Base-by-base conservation (phyloP, 1,140 invertebrate genomes). In the Drosophila ironensis region DNA sequence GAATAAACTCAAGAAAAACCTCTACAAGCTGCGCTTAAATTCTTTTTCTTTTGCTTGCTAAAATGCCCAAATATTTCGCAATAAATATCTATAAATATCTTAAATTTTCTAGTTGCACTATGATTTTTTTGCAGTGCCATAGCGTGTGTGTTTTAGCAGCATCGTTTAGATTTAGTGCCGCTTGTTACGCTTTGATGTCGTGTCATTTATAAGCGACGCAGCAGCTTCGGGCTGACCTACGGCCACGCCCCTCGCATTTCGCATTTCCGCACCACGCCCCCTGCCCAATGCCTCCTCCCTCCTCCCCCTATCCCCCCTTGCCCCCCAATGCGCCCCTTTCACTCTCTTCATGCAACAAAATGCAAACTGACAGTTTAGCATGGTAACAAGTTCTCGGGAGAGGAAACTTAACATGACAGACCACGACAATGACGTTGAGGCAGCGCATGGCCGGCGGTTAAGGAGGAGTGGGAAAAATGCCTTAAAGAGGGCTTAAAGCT, bases 141-240 rank as follows among this genome's bases (percentile, higher is more conserved):
- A 37, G 22, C 61, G 40, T 28, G 16, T 41, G 25, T 70, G 41
- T 61, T 19, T 16, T 14, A 16, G 33, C 20, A 71, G 60, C 61
- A 76, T 72, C 80, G 71, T 75, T 86, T 86, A 86, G 80, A 86
- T 86, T 86, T 86, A 86, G 80, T 86, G 80, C 74, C 74, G 80
- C 80, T 86, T 86, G 80, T 86, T 86, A 80, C 64, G 80, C 72
- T 86, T 86, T 86, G 80, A 86, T 86, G 80, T 69, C 47, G 51
- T 66, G 70, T 69, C 80, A 86, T 86, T 86, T 86, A 86, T 86
- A 86, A 86, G 74, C 71, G 74, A 37, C 71, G 37, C 45, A 41
- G 33, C 47, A 59, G 40, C 57, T 60, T 41, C 54, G 24, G 54
- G 54, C 56, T 60, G 56, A 60, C 56, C 56, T 54, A 30, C 30